Evolutionary conservation across 1,140 invertebrate species (phyloP).

Genomic region (Pectinophora gossypiella): DNA sequence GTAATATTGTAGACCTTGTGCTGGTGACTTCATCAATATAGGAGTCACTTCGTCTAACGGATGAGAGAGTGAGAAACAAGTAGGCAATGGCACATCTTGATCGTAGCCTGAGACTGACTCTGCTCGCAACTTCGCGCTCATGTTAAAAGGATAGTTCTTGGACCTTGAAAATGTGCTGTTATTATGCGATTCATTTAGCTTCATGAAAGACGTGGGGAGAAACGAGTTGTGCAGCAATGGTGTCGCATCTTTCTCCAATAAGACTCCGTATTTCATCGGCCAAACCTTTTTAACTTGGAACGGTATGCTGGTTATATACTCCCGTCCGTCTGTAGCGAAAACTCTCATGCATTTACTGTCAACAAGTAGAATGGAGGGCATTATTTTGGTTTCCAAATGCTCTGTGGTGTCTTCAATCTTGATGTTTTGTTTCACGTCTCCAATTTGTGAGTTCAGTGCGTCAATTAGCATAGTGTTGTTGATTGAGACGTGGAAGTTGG

Average conservation of each 20-base stretch:
- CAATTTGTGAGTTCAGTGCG: conserved; percentile 64
- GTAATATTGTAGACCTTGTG: conserved; percentile 75
- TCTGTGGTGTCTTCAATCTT: conserved; percentile 68
- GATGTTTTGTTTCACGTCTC: conserved; percentile 62
- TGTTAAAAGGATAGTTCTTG: conserved; percentile 42
- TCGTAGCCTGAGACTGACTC: conserved; percentile 58
- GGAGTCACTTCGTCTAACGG: conserved; percentile 93
- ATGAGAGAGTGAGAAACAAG: conserved; percentile 89
- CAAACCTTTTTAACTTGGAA: conserved; percentile 89
- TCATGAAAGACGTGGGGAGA: conserved; percentile 47
- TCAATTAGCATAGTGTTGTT: conserved; percentile 74
- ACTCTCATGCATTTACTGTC: conserved; percentile 87
- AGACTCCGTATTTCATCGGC: conserved; percentile 85
- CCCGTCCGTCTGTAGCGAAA: conserved; percentile 87
- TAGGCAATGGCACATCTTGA: conserved; percentile 75
- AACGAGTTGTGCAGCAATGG: conserved; percentile 48
- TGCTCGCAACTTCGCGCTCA: conserved; percentile 52
- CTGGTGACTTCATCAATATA: conserved; percentile 80
- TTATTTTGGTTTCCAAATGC: conserved; percentile 50
- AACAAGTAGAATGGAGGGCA: conserved; percentile 82
- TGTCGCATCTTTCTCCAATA: conserved; percentile 82
- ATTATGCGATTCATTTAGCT: conserved; percentile 53
- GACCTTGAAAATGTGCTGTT: conserved; percentile 52
- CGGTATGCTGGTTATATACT: conserved; percentile 88
- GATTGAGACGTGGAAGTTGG: conserved; percentile 80